Percentiles rank a stretch among this genome's conserved stretches.
Conservation (phyloP, 2,888 invertebrate genomes). For the Euphydryas editha region DNA sequence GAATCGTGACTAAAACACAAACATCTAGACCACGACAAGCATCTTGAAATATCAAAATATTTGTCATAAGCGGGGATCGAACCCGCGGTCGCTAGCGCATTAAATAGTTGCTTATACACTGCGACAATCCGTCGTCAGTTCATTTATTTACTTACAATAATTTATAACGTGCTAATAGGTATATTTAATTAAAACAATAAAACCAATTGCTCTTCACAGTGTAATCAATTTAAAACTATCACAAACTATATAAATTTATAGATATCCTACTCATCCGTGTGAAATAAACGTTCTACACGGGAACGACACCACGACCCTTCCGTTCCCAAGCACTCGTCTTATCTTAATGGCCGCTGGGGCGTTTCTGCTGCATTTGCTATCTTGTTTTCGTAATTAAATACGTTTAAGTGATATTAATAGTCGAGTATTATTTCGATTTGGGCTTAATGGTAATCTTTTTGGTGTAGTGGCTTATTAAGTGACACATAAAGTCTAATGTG, state of each 20-base stretch:
- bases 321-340: slow-evolving; percentile 33
- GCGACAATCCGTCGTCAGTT: no score
- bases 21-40: no score
- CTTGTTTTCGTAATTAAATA: slow-evolving; percentile 1
- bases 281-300: slow-evolving; percentile 17
- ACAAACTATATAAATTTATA: background rate
- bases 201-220: background rate
- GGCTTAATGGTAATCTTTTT: background rate
- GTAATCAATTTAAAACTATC: background rate
- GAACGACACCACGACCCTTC: slow-evolving; percentile 28
- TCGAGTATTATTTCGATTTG: background rate
- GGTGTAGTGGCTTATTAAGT: no score
- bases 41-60: no score
- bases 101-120: no score
- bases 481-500: no score
- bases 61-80: no score
- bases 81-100: no score
- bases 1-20: no score
- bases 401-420: background rate
- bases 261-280: slow-evolving; percentile 21
- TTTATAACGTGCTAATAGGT: no score
- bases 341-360: slow-evolving; percentile 32
- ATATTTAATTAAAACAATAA: no score
- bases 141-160: no score
- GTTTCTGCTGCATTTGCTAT: slow-evolving; percentile 5